phyloP scores from a whole-genome alignment of 92 coral and sea anemone species.

The Blastomussa wellsi region DNA sequence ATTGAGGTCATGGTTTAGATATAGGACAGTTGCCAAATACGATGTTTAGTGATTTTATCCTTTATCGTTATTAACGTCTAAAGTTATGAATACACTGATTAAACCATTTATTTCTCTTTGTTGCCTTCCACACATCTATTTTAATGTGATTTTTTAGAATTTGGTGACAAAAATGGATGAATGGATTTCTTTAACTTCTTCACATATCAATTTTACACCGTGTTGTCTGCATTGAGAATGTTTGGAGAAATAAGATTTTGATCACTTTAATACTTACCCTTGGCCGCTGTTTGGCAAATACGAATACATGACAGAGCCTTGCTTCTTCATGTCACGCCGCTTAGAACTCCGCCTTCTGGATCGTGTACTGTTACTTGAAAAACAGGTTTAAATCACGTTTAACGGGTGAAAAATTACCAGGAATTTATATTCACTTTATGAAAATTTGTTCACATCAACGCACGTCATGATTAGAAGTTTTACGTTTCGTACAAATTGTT shows the following conservation, averaged over 20 bases:
- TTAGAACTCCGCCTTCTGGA: slow-evolving; percentile 58
- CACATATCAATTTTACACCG: too few species aligned
- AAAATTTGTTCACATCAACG: too few species aligned
- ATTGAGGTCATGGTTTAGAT: too few species aligned
- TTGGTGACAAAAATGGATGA: not conserved
- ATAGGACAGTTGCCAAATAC: too few species aligned
- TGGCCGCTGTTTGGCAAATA: slow-evolving; percentile 49
- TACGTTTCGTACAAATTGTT: too few species aligned
- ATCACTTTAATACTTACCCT: slow-evolving; percentile 52
- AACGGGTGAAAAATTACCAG: not conserved
- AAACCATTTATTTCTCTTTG: not conserved
- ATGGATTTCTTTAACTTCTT: not conserved
- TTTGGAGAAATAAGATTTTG: not conserved
- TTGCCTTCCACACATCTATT: not conserved
- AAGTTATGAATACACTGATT: not conserved
- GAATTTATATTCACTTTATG: not conserved
- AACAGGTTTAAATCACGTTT: slow-evolving; percentile 30
- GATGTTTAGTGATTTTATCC: too few species aligned
- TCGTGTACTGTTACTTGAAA: slow-evolving; percentile 57
- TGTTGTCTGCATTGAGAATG: too few species aligned
- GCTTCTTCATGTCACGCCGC: slow-evolving; percentile 76
- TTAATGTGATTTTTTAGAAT: not conserved
- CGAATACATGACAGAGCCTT: slow-evolving; percentile 71
- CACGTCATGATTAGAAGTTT: too few species aligned
- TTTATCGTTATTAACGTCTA: too few species aligned